Base-by-base conservation (phyloP, 2,113 vertebrate genomes). In the Condylura cristata region DNA sequence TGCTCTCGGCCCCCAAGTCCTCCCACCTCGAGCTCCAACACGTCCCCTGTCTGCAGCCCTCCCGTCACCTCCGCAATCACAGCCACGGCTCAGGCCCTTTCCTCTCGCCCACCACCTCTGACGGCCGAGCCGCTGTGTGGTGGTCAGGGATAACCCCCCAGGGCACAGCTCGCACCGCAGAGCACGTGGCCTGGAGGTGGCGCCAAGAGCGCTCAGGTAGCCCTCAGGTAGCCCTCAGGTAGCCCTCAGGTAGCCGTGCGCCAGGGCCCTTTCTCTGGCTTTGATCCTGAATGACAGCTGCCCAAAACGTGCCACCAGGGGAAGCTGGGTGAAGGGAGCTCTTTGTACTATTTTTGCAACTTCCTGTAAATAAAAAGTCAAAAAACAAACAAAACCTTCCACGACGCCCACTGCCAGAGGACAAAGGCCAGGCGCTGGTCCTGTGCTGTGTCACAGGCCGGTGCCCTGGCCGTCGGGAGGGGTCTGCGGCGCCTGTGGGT, bases 331-430 rank as follows among this genome's bases (percentile, higher is more conserved):
- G 16, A 85, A 89, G 44, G 14, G 41, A 68, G 75, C 44, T 44
- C 41, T 87, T 71, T 48, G 89, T 78, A 65, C 75, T 82, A 72
- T 78, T 95, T 91, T 84, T 80, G 58, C 30, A 90, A 81, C 66
- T 95, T 88, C 82, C 63, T 66, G 7, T 86, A 61, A 88, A 74
- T 66, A 75, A 90, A 85, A 89, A 81, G 88, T 93, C 75, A 41
- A 85, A 68, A 94, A 90, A 81, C 60, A 87, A 92, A 79, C 26
- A 89, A 60, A 68, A 60, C 84, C 46, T 81, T 70, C 74, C 34
- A 17, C 17, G 85, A 87, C 76, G 74, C 41, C 32, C n/a, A 72
- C 6, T 20, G 22, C 22, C 63, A 61, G 65, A 89, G 81, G 80
- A 78, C 79, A 74, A 79, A 86, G 72, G 56, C 44, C 71, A 63